A percentile compares a stretch with the other conserved stretches of the same genome.
These are phyloP conservation scores for Cossypha niveicapilla DNA, from an alignment of 2,797 vertebrate genomes.

Conservation along the genomic window DNA sequence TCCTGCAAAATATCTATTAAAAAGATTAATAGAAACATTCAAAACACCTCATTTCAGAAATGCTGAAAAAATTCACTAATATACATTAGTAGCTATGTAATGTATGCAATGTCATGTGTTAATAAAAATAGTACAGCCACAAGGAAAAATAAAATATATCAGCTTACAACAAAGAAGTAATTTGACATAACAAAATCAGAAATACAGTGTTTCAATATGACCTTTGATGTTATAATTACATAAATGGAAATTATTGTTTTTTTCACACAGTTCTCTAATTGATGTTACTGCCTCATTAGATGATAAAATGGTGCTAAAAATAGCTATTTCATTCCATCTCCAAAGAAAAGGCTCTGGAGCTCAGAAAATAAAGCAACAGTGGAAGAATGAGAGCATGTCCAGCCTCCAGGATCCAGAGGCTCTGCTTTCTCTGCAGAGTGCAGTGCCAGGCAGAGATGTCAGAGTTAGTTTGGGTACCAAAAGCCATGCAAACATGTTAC, in stretches of 20 bases:
- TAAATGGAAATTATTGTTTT: not conserved
- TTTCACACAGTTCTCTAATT: not conserved
- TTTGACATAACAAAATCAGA: not conserved
- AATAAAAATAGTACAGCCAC: not conserved
- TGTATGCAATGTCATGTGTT: not conserved
- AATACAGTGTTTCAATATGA: not conserved
- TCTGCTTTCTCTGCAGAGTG: not conserved
- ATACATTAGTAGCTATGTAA: not conserved
- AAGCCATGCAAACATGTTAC: not conserved
- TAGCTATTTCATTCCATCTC: not conserved
- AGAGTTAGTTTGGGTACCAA: not conserved
- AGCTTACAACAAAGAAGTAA: not conserved
- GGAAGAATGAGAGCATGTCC: rapidly evolving
- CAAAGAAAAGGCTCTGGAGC: not conserved
- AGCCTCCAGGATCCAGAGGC: not conserved
- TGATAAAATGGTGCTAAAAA: not conserved
- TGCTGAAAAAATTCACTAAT: not conserved
- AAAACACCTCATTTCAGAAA: not conserved
- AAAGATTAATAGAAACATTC: not conserved
- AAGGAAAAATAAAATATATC: not conserved
- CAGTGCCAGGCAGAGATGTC: not conserved
- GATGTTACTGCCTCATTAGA: not conserved
- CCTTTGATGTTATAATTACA: not conserved
- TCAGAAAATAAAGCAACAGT: not conserved
- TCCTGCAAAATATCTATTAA: not conserved